A percentile compares a stretch with the other conserved stretches of the same genome.
Conservation (phyloP, 2,797 vertebrate genomes). For the Sylvia borin region DNA sequence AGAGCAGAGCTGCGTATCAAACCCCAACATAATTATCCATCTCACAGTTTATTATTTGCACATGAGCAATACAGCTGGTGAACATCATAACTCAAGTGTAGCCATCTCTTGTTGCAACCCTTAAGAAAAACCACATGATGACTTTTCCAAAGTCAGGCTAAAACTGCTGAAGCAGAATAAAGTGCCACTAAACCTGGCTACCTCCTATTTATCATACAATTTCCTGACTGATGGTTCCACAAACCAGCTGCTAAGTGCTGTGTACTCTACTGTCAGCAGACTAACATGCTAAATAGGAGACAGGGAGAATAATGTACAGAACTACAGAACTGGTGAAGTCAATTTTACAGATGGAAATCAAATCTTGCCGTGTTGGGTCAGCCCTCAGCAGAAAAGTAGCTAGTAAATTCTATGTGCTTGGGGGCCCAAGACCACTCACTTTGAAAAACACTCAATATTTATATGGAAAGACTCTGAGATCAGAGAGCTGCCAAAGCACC, state of each 20-base stretch:
- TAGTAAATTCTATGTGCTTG: conserved; percentile 34
- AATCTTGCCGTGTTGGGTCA: conserved; percentile 46
- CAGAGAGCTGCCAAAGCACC: conserved; percentile 21
- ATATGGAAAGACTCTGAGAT: conserved; percentile 24
- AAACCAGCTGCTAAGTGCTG: conserved; percentile 84
- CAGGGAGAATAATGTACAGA: conserved; percentile 74
- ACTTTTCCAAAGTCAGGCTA: conserved; percentile 79
- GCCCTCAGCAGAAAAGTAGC: not conserved
- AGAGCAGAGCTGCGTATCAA: conserved; percentile 48
- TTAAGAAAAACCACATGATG: conserved; percentile 77
- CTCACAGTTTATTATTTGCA: conserved; percentile 77
- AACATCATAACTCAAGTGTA: conserved; percentile 74
- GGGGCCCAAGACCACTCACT: conserved; percentile 23
- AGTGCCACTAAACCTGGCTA: conserved; percentile 78
- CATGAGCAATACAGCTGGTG: conserved; percentile 72
- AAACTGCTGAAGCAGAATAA: conserved; percentile 84
- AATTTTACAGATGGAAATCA: conserved; percentile 73
- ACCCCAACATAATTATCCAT: conserved; percentile 69
- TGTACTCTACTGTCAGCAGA: conserved; percentile 81
- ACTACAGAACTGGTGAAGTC: conserved; percentile 58
- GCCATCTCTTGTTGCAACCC: conserved; percentile 72
- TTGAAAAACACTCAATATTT: conserved; percentile 23
- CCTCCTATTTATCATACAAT: conserved; percentile 85
- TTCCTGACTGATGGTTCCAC: conserved; percentile 83
- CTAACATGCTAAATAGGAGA: conserved; percentile 77